Base-by-base conservation (phyloP, 2,888 invertebrate genomes). In the Lepidonotus clava region DNA sequence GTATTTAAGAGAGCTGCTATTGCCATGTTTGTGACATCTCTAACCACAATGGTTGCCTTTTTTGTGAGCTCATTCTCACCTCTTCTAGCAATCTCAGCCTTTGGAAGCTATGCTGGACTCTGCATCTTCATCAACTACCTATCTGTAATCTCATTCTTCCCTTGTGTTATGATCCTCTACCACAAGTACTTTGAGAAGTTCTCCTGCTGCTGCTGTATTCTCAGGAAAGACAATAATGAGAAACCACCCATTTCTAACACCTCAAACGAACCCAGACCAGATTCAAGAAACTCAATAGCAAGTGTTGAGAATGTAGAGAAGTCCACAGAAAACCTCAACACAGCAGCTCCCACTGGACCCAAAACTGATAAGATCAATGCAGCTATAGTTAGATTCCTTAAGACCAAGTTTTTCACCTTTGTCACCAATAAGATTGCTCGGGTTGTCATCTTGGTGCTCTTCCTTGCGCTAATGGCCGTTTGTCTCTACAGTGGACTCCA, bases 91-190 rank as follows among this genome's bases (percentile, higher is more conserved):
- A 90, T 91, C n/a, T 87, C 90, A 32, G 91, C 92, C 0, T 92
- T 92, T 86, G 92, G 92, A 0, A 83, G 90, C 5, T 92, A 92
- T 80, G 89, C 92, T 11, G 92, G 90, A 34, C 86, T 91, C 5
- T 84, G 91, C 32, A 90, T 92, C 6, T 46, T 86, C 61, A 76
- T 86, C 46, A 88, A 88, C 40, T 87, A 89, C 85, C 1, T 89
- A 18, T 89, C 88, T 14, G 87, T 88, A 8, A 85, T 89, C 34
- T 77, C 86, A 18, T 89, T 76, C 51, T 87, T 89, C 77, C 89
- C 89, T 1, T 53, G 86, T 40, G 86, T 88, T 21, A 83, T 89
- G 41, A 71, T 76, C 24, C 38, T 87, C n/a, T 87, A 89, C 34
- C 86, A 89, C 56, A 51, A 51, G 5, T 56, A 87, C 51, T 87